A percentile compares a stretch with the other conserved stretches of the same genome.
Evolutionary conservation across 2,888 invertebrate species (phyloP).

Genomic region (Yponomeuta malinellus): DNA sequence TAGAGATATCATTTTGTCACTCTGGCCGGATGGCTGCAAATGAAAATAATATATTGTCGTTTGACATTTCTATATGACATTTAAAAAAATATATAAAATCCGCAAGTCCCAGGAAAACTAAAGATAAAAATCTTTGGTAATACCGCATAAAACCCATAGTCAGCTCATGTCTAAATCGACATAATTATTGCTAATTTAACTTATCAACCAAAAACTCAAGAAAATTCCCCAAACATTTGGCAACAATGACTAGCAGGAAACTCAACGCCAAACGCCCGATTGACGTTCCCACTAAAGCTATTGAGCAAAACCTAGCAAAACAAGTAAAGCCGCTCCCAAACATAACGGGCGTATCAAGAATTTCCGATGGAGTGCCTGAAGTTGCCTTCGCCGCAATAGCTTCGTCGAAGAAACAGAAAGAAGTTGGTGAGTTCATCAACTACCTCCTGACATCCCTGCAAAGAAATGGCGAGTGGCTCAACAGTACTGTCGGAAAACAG

Average conservation of each 20-base stretch:
- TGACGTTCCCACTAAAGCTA: not conserved
- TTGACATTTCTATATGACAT: no score
- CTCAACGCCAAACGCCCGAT: not conserved
- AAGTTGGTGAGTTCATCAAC: slow-evolving; percentile 54
- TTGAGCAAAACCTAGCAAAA: not conserved
- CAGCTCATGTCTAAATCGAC: not conserved
- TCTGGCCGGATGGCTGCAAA: no score
- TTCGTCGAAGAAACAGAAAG: slow-evolving; percentile 57
- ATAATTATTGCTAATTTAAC: no score
- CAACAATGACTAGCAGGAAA: not conserved
- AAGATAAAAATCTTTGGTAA: no score
- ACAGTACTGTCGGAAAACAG: slow-evolving; percentile 47
- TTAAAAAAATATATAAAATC: no score
- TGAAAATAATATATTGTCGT: no score
- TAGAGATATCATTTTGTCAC: no score
- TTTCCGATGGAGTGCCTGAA: slow-evolving; percentile 26
- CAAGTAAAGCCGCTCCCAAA: not conserved
- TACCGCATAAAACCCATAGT: not conserved
- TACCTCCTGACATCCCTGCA: slow-evolving; percentile 54
- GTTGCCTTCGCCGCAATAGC: slow-evolving; percentile 57
- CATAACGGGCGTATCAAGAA: not conserved
- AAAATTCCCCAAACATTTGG: not conserved
- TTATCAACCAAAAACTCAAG: not conserved
- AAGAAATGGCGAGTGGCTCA: slow-evolving; percentile 56
- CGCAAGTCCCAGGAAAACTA: no score